Base-by-base conservation (phyloP, 2,113 vertebrate species). In the Cyphomyrus plagiostoma region DNA sequence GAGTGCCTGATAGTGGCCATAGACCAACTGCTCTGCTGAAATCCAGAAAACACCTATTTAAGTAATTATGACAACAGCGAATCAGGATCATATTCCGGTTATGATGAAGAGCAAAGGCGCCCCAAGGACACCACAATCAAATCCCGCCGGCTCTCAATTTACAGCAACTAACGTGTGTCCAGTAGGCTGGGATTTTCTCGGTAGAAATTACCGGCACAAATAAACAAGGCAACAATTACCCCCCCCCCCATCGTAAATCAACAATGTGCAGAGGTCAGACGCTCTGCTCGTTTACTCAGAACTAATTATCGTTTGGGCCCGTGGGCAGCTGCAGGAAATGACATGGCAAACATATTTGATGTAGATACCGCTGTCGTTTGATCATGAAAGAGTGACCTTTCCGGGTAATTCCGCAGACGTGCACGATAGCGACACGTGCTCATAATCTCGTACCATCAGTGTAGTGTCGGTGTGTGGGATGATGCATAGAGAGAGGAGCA, bases 181-280 rank as follows among this genome's bases (percentile, higher is more conserved):
- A 93, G 91, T 90, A 91, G 92, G 90, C 91, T 90, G 91, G 62
- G 93, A 92, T 95, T 94, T 93, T 94, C 45, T 94, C 93, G 94
- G 91, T 92, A 93, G 89, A 93, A 94, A 95, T 95, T 95, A 92
- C 66, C 91, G 93, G 89, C 90, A 92, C 92, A 96, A 94, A 95
- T 94, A 96, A 96, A 96, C 92, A 94, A 90, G 90, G 92, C 93
- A 92, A 94, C 93, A 91, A 26, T 92, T 93, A 5, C 35, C 93
- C 91, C 89, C 91, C 89, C 90, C 90, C 90, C 90, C 90, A 93
- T 94, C 90, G 91, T 66, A 91, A 91, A 93, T 95, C 92, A 94
- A 88, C 89, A 93, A 89, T 89, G 91, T 87, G 86, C 90, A 92
- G 91, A 94, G 89, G 92, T 94, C 92, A 91, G 90, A 89, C 88